phyloP scores from a whole-genome alignment of 2,113 vertebrate species.

The Ciconia maguari region DNA sequence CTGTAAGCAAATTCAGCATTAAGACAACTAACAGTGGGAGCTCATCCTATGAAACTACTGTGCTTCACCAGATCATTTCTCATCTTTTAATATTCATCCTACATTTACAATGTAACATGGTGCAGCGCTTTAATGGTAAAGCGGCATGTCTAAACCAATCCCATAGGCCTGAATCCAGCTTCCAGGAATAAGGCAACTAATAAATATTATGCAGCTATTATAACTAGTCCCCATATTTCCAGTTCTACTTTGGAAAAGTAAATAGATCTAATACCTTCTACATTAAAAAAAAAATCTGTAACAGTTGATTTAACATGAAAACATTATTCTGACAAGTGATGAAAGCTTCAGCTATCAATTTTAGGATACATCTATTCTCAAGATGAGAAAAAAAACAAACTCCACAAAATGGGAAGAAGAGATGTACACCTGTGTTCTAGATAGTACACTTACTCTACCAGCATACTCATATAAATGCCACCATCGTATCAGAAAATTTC shows the following conservation, averaged over 20 bases:
- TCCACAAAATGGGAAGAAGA: neutral
- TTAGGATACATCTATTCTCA: neutral
- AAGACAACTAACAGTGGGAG: neutral
- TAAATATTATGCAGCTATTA: neutral
- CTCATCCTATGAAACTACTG: neutral
- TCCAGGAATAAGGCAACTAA: neutral
- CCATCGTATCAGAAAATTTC: neutral
- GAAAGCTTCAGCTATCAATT: neutral
- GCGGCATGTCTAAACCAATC: neutral
- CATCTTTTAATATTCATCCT: neutral
- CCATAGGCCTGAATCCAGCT: neutral
- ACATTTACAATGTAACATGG: neutral
- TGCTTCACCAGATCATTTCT: neutral
- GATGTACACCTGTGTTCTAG: accelerated
- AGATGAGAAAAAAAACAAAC: neutral
- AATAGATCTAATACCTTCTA: neutral
- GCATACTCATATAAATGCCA: neutral
- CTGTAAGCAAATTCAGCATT: neutral
- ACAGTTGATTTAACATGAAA: neutral
- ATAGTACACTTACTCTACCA: neutral
- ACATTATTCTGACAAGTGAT: neutral
- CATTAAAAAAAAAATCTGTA: neutral
- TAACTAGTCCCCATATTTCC: neutral
- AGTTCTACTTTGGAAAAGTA: neutral
- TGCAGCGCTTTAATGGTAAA: neutral